phyloP scores from a whole-genome alignment of 2,797 vertebrate genomes.

The Channallabes apus region DNA sequence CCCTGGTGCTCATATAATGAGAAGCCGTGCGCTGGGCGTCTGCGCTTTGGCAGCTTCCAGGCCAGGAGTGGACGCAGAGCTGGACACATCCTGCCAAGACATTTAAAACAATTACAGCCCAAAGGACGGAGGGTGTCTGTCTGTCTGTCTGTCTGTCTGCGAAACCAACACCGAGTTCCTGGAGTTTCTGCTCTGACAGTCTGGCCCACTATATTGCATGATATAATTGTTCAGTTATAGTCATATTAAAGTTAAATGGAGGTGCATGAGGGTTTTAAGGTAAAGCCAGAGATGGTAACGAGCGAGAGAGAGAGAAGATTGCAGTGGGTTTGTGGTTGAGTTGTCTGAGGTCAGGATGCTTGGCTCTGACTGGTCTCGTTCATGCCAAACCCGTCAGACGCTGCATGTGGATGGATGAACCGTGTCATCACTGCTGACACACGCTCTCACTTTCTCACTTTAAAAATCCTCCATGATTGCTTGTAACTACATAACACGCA shows the following conservation, averaged over 20 bases:
- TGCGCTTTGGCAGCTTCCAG: conserved; percentile 5
- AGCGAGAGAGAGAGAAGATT: conserved; percentile 23
- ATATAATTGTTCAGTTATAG: conserved; percentile 17
- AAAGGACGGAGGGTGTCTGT: conserved; percentile 16
- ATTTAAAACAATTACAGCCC: conserved; percentile 52
- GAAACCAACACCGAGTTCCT: conserved; percentile 22
- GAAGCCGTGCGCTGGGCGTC: conserved; percentile 20
- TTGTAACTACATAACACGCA: conserved; percentile 43
- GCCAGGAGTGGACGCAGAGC: conserved; percentile 37
- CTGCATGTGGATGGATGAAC: conserved; percentile 35
- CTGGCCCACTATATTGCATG: conserved; percentile 14
- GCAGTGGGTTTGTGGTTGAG: conserved; percentile 44
- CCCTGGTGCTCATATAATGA: conserved; percentile 29
- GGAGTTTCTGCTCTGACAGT: conserved; percentile 42
- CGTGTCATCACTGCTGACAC: conserved; percentile 40
- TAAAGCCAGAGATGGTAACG: conserved; percentile 20
- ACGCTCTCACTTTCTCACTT: conserved; percentile 45
- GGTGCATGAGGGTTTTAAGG: background rate
- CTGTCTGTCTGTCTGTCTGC: conserved; percentile 24
- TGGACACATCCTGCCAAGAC: conserved; percentile 39
- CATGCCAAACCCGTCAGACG: conserved; percentile 40
- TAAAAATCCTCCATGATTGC: conserved; percentile 59
- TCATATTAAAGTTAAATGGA: background rate
- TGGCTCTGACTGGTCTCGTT: conserved; percentile 19
- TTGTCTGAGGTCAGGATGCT: conserved; percentile 45